These are phyloP conservation scores for Aegithalos caudatus DNA, from an alignment of 2,113 vertebrate genomes.

Conservation along the genomic window DNA sequence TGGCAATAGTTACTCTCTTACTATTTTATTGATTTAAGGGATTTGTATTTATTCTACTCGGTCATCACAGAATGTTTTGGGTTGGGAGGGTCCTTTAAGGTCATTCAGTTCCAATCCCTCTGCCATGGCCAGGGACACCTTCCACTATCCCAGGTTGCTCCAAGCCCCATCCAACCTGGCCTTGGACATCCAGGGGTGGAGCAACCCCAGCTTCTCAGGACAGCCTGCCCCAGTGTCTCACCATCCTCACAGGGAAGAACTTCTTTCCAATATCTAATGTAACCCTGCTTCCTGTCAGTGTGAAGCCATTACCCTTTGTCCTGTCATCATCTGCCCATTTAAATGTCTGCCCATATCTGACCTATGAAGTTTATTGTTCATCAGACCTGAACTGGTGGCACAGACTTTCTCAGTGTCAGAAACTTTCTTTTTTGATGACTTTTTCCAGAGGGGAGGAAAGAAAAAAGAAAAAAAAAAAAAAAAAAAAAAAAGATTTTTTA, in stretches of 20 bases:
- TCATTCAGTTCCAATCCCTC: background rate
- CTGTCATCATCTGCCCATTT: background rate
- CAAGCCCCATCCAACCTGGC: fast-evolving
- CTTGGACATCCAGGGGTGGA: background rate
- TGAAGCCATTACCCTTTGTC: background rate
- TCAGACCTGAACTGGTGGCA: background rate
- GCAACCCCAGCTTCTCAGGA: background rate
- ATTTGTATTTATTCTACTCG: background rate
- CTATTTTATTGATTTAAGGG: background rate
- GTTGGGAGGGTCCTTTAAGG: background rate
- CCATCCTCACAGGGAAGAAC: background rate
- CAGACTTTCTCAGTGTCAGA: background rate
- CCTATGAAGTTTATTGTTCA: background rate
- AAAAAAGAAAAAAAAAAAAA: too few relatives aligned
- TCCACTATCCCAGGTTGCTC: background rate
- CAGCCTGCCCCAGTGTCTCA: background rate
- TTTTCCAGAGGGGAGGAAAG: background rate
- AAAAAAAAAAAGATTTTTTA: background rate
- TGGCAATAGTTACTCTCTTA: background rate
- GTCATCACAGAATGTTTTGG: background rate
- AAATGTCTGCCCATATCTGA: background rate
- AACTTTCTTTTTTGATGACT: background rate
- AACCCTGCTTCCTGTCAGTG: background rate
- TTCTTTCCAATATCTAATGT: background rate
- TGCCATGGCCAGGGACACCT: background rate